Percentiles rank a stretch among this genome's conserved stretches.
phyloP scores from a whole-genome alignment of 2,888 invertebrate species.

The Agrochola macilenta region DNA sequence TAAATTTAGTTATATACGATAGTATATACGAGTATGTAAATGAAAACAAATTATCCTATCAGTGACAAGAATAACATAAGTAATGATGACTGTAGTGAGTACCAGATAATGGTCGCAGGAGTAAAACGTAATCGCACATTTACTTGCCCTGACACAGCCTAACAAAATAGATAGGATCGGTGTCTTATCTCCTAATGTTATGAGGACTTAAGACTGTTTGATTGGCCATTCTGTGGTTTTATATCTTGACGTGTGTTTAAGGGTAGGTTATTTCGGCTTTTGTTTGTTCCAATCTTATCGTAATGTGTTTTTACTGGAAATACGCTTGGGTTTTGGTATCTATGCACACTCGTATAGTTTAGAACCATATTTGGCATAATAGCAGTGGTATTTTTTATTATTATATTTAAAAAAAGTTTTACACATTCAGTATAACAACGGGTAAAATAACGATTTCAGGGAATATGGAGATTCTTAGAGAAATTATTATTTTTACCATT shows the following conservation, averaged over 20 bases:
- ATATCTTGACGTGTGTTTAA: slow-evolving; percentile 35
- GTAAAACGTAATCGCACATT: slow-evolving; percentile 55
- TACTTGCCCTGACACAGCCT: slow-evolving; percentile 30
- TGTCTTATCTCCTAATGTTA: slow-evolving; percentile 56
- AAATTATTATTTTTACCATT: neutral
- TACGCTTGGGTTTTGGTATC: neutral
- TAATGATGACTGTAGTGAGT: slow-evolving; percentile 35
- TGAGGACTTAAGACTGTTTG: slow-evolving; percentile 29
- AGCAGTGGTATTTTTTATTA: neutral
- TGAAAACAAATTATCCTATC: slow-evolving; percentile 26
- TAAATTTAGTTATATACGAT: slow-evolving; percentile 7
- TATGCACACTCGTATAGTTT: neutral
- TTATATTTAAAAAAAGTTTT: neutral
- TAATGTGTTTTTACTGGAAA: neutral
- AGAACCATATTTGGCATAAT: neutral
- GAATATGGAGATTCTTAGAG: neutral
- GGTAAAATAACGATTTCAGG: neutral
- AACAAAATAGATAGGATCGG: slow-evolving; percentile 50
- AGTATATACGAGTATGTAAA: too few species aligned
- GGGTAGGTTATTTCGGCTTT: neutral
- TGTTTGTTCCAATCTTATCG: slow-evolving; percentile 1
- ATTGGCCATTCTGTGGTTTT: slow-evolving; percentile 43
- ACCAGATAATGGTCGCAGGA: slow-evolving; percentile 24
- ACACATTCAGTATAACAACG: neutral
- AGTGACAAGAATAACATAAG: slow-evolving; percentile 49